Evolutionary conservation across 37 sponge, comb jelly and placozoan species (phyloP).

Genomic region (Ianthella basta): DNA sequence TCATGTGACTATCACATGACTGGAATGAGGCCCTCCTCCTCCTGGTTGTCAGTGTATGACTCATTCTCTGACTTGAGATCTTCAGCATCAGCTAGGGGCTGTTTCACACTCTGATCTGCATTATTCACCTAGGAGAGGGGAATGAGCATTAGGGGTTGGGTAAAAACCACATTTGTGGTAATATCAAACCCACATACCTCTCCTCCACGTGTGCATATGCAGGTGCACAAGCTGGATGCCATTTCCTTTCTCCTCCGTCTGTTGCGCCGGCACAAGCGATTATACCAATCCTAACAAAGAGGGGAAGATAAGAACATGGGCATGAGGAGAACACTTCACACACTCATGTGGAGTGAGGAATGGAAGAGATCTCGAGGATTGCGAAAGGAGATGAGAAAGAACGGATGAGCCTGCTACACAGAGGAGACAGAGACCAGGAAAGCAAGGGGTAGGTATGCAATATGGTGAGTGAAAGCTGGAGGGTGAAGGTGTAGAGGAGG

Average conservation of each 20-base stretch:
- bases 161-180: too few species aligned
- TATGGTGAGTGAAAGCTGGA: too few species aligned
- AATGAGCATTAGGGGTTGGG: background rate
- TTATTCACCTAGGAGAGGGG: background rate
- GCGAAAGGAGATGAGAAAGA: too few species aligned
- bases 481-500: too few species aligned
- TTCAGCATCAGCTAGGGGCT: background rate
- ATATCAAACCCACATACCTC: background rate
- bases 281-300: constrained; percentile 73
- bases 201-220: constrained; percentile 27
- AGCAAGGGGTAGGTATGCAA: too few species aligned
- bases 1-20: constrained; percentile 47
- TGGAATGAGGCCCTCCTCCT: constrained; percentile 77
- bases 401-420: too few species aligned
- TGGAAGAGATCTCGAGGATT: too few species aligned
- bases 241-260: constrained; percentile 4
- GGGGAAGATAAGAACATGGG: too few species aligned
- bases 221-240: background rate
- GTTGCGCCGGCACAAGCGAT: constrained; percentile 68
- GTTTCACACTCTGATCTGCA: background rate
- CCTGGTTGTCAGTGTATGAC: constrained; percentile 68
- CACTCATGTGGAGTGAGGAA: too few species aligned
- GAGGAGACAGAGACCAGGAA: too few species aligned
- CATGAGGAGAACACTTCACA: too few species aligned
- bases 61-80: constrained; percentile 62